phyloP scores from a whole-genome alignment of 1,140 invertebrate genomes.

The Venturia canescens region DNA sequence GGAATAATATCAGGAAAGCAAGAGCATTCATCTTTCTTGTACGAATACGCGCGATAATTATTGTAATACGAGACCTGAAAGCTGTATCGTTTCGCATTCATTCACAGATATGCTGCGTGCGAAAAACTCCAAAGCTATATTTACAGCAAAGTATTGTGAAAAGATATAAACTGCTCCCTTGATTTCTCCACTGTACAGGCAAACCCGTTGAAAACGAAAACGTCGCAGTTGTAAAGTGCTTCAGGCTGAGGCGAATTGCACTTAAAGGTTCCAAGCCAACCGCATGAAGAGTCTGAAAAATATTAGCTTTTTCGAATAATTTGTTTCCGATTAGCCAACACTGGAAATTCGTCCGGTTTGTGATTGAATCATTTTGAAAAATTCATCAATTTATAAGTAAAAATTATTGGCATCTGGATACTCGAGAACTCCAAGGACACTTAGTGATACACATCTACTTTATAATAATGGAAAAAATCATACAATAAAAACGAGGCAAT shows the following conservation, averaged over 20 bases:
- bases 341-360: no score
- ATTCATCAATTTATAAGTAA: no score
- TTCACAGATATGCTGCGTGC: neutral
- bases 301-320: no score
- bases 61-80: neutral
- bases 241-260: neutral
- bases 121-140: neutral
- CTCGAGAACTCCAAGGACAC: no score
- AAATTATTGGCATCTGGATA: no score
- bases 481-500: neutral
- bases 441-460: no score
- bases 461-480: no score
- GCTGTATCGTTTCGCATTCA: constrained; percentile 9
- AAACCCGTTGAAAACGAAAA: no score
- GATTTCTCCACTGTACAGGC: no score
- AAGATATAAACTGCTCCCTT: neutral
- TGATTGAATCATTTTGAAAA: no score
- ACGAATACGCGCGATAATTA: neutral
- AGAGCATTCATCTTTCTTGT: neutral
- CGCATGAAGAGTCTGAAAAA: neutral
- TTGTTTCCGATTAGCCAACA: no score
- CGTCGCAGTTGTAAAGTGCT: neutral
- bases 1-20: neutral
- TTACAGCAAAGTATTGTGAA: neutral
- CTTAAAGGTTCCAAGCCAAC: no score